A percentile compares a stretch with the other conserved stretches of the same genome.
Conservation (phyloP, 35 echinoderm and acorn worm genomes). For the Ptychodera flava region DNA sequence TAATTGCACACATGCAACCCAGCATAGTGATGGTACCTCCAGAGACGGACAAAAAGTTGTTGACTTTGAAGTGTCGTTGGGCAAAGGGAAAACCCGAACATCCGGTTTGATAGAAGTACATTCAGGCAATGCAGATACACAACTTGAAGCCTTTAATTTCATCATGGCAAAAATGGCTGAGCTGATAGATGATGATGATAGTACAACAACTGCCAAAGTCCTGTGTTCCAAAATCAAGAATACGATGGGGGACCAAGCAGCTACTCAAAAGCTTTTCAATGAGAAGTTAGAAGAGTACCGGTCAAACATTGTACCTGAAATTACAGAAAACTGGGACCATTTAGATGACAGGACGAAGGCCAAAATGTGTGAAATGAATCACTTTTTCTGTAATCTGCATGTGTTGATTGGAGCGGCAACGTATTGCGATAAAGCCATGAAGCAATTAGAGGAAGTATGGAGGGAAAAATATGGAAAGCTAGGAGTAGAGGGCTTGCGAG, state of each 20-base stretch:
- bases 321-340: neutral
- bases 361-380: neutral
- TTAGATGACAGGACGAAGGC: neutral
- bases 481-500: neutral
- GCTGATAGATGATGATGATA: neutral
- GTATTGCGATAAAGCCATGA: neutral
- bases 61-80: conserved; percentile 18
- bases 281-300: neutral
- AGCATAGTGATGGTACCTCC: conserved; percentile 2
- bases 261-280: neutral
- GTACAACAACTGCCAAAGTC: neutral
- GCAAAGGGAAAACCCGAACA: conserved; percentile 8
- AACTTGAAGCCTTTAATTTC: conserved; percentile 21
- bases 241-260: conserved; percentile 4
- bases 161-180: conserved; percentile 18
- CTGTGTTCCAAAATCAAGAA: neutral
- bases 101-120: conserved; percentile 4
- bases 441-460: neutral
- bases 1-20: conserved; percentile 3
- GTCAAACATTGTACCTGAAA: neutral
- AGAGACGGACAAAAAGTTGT: conserved; percentile 11
- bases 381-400: conserved; percentile 15
- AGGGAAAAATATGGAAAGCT: neutral
- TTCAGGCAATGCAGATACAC: neutral
- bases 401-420: neutral